Base-by-base conservation (phyloP, 2,888 invertebrate genomes). In the Drosophila picticornis region DNA sequence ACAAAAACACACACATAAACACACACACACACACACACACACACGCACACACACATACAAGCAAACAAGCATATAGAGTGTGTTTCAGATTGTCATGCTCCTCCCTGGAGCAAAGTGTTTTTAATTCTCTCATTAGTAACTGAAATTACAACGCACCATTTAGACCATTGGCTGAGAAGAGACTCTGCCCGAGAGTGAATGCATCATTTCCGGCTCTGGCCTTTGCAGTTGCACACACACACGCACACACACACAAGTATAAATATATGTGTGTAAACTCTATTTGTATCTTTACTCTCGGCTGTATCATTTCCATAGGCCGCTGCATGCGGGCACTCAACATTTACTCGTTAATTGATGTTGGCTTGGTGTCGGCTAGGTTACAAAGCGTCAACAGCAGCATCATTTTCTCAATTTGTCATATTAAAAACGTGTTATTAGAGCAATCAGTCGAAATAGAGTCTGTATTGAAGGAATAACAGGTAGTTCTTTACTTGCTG, bases 101-200 rank as follows among this genome's bases (percentile, higher is more conserved):
- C 53, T 34, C 48, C 50, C 50, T 58, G 72, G 32, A 34, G 86
- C 88, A 88, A 90, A 88, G 90, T 88, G 87, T 88, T 90, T 87
- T 80, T 88, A 88, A 88, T 90, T 88, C 87, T 88, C 87, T 90
- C 87, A 88, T 90, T 88, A 90, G 87, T 76, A 89, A 84, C 90
- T 77, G 88, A 89, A 88, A 84, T 91, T 84, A 77, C 82, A 81
- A 59, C 72, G 58, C 82, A 69, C 70, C 75, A 77, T 75, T 75
- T 65, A 72, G 61, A 71, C 60, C 36, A 56, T 48, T 51, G 65
- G 72, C 22, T 43, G 43, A 22, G 31, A 29, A n/a, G 50, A 19
- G 27, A 51, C 29, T 19, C 29, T 51, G 51, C 19, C n/a, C 13
- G 40, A 43, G 25, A 56, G 25, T 53, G 32, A 59, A 31, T 64